Base-by-base conservation (phyloP, 1,140 invertebrate genomes). In the Hirudo medicinalis region DNA sequence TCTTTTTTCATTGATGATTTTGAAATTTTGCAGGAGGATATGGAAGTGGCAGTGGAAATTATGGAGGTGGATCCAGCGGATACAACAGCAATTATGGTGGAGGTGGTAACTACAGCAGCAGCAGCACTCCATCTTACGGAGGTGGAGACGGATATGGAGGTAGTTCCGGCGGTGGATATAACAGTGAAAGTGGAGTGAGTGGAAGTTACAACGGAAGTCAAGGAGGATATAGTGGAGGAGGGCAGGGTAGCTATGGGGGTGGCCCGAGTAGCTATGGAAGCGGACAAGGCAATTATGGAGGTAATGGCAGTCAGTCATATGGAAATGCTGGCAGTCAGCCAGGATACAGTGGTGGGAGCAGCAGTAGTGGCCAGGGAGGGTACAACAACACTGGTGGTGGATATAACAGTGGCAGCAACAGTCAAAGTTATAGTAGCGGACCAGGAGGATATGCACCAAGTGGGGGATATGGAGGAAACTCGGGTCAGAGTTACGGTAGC, bases 121-220 rank as follows among this genome's bases (percentile, higher is more conserved):
- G 25, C 49, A 49, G 11, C 20, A 25, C 19, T 13, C n/a, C 20
- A n/a, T 36, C 36, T 70, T n/a, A 25, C 9, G 29, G 43, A 4
- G 49, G 69, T 54, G 69, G 69, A n/a, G 69, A 49, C n/a, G 69
- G 69, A 70, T n/a, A 32, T 15, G 69, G 69, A 17, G 43, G 40
- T 53, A 49, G 69, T 54, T 36, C 36, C 29, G 69, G 69, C 2
- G 32, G 49, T 54, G 69, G 69, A 53, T 63, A 63, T 9, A 49
- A 49, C 43, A 49, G 43, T 11, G 57, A 32, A n/a, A 22, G 29
- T 25, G 57, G 57, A 25, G 20, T 22, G 29, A 63, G 29, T 11
- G 22, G 29, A 63, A 15, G 57, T 13, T 22, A 32, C 22, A 63
- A 63, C 17, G 22, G 22, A 9, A 63, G 19, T 32, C 57, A 63